Percentiles rank a stretch among this genome's conserved stretches.
Evolutionary conservation across 2,797 vertebrate genomes (phyloP).

Genomic region (Apogon talboti): DNA sequence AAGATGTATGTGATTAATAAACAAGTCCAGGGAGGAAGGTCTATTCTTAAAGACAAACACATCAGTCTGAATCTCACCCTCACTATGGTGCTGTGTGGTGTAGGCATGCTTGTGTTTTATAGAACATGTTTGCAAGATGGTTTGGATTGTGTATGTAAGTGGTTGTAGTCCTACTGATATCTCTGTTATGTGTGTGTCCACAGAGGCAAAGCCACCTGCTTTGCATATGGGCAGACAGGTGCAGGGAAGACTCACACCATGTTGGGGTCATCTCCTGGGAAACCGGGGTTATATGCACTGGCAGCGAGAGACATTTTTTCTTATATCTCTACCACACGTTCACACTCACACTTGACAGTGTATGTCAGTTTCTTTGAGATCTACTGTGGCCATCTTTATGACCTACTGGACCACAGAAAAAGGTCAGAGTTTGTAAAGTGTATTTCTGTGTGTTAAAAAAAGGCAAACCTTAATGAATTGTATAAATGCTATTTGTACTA

Average conservation of each 20-base stretch:
- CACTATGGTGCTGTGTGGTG: no score
- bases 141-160: neutral
- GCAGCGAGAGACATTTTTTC: slow-evolving; percentile 91
- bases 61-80: no score
- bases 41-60: no score
- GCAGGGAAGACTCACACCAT: slow-evolving; percentile 95
- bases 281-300: slow-evolving; percentile 89
- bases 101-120: neutral
- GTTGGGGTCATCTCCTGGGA: slow-evolving; percentile 86
- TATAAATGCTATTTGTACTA: neutral
- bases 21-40: no score
- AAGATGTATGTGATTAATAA: no score
- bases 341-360: slow-evolving; percentile 72
- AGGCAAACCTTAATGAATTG: neutral
- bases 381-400: slow-evolving; percentile 94
- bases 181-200: slow-evolving; percentile 30
- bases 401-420: slow-evolving; percentile 90
- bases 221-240: slow-evolving; percentile 94
- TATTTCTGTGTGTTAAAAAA: slow-evolving; percentile 2
- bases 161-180: slow-evolving; percentile 10
- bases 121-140: neutral
- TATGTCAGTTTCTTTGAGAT: slow-evolving; percentile 95
- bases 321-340: slow-evolving; percentile 70
- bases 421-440: slow-evolving; percentile 75
- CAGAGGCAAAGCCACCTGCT: slow-evolving; percentile 92